Base-by-base conservation (phyloP, 2,888 invertebrate species). In the Sarcophaga caerulescens region DNA sequence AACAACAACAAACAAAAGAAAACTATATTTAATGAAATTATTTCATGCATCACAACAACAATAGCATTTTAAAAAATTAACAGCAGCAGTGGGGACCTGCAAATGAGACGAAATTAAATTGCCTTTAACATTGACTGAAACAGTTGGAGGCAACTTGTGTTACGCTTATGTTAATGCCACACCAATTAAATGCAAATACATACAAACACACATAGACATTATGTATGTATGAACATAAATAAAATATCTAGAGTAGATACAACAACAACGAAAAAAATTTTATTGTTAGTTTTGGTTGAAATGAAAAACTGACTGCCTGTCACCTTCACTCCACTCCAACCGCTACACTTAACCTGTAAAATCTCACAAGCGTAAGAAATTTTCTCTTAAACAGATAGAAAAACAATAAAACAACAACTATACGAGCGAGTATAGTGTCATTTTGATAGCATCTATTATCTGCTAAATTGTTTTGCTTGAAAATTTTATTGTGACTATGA, bases 401-500 rank as follows among this genome's bases (percentile, higher is more conserved):
- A 52, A 52, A 52, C 52, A 52, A 52, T 52, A 52, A 52, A 69
- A 60, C 47, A 68, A 57, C 71, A 74, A 74, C 80, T 80, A 81
- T 71, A 79, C 8, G 35, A 35, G 35, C 8, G 2, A 2, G 35
- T 10, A 79, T 25, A 59, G 74, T 74, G 60, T 57, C 71, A 77
- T 74, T 66, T 74, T 83, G 69, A 79, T 84, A 77, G 74, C 77
- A 87, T 84, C 79, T 81, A 77, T 87, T 87, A 88, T 88, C 88
- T 87, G 80, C 66, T 80, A 87, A 86, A 88, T 87, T 86, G 84
- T 86, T 88, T 35, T 87, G 86, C 78, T 87, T 85, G 86, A 86
- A 88, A 85, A 81, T 86, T 87, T 88, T 87, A 88, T 88, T 88
- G 88, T 76, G 78, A 60, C 87, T 85, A 68, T 74, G 84, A 85